Base-by-base conservation (phyloP, 2,888 invertebrate genomes). In the Epistrophella euchroma region DNA sequence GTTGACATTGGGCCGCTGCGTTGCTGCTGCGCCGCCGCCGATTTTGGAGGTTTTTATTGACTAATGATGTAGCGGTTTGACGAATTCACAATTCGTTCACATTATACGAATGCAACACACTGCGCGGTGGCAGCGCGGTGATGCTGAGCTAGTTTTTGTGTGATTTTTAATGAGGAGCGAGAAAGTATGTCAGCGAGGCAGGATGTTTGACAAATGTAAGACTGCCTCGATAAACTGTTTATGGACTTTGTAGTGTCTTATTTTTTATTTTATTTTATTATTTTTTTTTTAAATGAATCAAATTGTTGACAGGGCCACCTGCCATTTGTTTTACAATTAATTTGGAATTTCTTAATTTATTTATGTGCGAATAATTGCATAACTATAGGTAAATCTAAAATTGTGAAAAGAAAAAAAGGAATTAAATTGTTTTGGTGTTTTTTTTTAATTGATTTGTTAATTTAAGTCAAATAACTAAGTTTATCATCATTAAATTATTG, bases 181-280 rank as follows among this genome's bases (percentile, higher is more conserved):
- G 90, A 91, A 91, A 91, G 91, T 91, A 90, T 91, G 91, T 91
- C 91, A 91, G 88, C 89, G 88, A 89, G 89, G 88, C 91, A 89
- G 90, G 89, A 89, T 90, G 89, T 89, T 90, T 91, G 91, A 91
- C 91, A 92, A 91, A 91, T 91, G 90, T 82, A 77, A 74, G 56
- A 19, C 56, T 47, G 62, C 13, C 32, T 80, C 81, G 32, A 75
- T 72, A 52, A 43, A 52, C 55, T 83, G 37, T 66, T 62, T 66
- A 60, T 60, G 71, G 45, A 9, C 9, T 43, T 68, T 28, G 47
- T 35, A 2, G 15, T 11, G 13, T 66, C n/a, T n/a, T n/a, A n/a
- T 47, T 22, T n/a, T 40, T 25, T 62, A n/a, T 43, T 25, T 0
- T 32, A 28, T 28, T 28, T 32, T 32, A n/a, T 17, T 45, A 3